Evolutionary conservation across 2,113 vertebrate species (phyloP), one percentile per base, ranked within the genome.

Genomic region (Shinisaurus crocodilurus): DNA sequence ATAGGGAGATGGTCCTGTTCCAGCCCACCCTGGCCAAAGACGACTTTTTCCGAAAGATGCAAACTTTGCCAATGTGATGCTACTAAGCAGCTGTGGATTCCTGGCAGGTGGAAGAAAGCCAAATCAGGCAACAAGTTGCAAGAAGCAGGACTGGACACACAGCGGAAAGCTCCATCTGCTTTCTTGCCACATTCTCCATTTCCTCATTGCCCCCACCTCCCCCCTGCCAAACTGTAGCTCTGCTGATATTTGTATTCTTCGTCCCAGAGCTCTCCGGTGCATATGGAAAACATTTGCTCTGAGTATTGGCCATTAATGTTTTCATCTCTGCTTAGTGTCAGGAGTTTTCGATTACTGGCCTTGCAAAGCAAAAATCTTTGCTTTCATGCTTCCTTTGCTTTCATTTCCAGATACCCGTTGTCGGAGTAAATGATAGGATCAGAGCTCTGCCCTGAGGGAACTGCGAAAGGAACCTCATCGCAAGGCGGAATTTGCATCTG

Each of bases 291-390:
- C 90, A 89, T 97, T 97, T 97, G 96, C 96, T 95, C 81, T 95
- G 96, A 95, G 96, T 93, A 93, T 95, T 96, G 90, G 86, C 96
- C 96, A 96, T 97, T 96, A 97, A 94, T 57, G 85, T 97, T 97
- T 96, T 96, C 96, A 94, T 96, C 96, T 97, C 96, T 97, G 96
- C 91, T 96, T 94, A 96, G 96, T n/a, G 3, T 97, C 97, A 95
- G 95, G 96, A 95, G 92, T 94, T 97, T 95, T 95, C 91, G 92
- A 92, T 95, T 82, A 34, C 94, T 37, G 91, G 96, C 93, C 92
- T 94, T 48, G 87, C 92, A 45, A 90, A 90, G 93, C 87, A 74
- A 75, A 25, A 87, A 95, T 95, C 96, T 91, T 32, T 87, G 92
- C 93, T 94, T 95, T 94, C 91, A 13, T 76, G 92, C 89, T 94